Evolutionary conservation across 1,140 invertebrate species (phyloP), one percentile per base, ranked within the genome.

Genomic region (Pectinophora gossypiella): DNA sequence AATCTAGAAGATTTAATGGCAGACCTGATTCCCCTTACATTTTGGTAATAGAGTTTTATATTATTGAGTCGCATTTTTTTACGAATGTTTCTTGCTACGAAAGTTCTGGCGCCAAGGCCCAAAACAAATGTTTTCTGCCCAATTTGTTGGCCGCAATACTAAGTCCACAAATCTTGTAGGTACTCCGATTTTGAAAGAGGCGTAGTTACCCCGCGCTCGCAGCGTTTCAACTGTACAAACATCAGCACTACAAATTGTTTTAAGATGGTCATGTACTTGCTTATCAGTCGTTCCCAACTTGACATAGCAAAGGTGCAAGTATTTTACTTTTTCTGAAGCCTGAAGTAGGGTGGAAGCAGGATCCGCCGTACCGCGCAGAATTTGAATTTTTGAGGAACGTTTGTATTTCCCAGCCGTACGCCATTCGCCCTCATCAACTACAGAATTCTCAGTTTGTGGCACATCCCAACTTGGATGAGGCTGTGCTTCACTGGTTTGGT

Each of bases 61-160:
- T 32, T 32, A n/a, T 20, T 38, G 2, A 0, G 9, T 3, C 13
- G 35, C 2, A 16, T 19, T 38, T 20, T 36, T 20, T 12, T 35
- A 16, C 21, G 4, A 9, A 4, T 13, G 5, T 35, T 48, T 12
- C 20, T 13, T 18, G 27, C 46, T n/a, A n/a, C n/a, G 46, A 48
- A 35, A 48, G 15, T 22, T 1, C 27, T 48, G 46, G 16, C 27
- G 23, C 27, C 46, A 48, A 6, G 46, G 46, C 27, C n/a, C 35
- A 19, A 48, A 15, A 36, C 46, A 48, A 5, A 48, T 19, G 9
- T 18, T 21, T 7, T 12, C 35, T 6, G 46, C 13, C 46, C 46
- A 48, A 15, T 36, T 18, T 13, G 10, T 12, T 1, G 46, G 46
- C 2, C 12, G 13, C 46, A 48, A 35, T 35, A 48, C 12, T 35